These are phyloP conservation scores for Panagrolaimus sp. DNA, from an alignment of 1,140 invertebrate species.

Conservation along the genomic window DNA sequence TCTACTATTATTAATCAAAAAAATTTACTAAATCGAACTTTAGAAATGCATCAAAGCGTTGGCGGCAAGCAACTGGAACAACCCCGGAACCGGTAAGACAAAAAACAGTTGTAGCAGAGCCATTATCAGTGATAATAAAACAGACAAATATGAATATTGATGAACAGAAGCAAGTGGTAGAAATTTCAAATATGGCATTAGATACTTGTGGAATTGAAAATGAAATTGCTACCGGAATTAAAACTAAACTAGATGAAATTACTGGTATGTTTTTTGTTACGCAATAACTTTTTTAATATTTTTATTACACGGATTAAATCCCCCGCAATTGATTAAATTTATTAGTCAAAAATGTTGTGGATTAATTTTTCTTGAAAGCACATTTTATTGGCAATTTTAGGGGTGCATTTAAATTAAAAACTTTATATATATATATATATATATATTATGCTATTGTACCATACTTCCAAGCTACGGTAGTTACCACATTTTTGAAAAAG, in stretches of 20 bases:
- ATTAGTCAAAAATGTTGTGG: too few relatives aligned
- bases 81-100: not conserved
- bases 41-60: slow-evolving; percentile 12
- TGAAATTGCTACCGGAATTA: slow-evolving; percentile 14
- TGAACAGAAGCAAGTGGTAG: slow-evolving; percentile 12
- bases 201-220: slow-evolving; percentile 12
- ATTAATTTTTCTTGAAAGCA: too few relatives aligned
- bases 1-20: too few relatives aligned
- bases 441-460: too few relatives aligned
- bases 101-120: not conserved
- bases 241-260: slow-evolving; percentile 13
- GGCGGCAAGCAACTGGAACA: not conserved
- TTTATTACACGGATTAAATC: too few relatives aligned
- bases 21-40: too few relatives aligned
- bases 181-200: slow-evolving; percentile 14
- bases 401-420: too few relatives aligned
- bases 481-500: not conserved
- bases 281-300: too few relatives aligned
- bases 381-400: too few relatives aligned
- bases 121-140: slow-evolving; percentile 6
- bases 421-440: too few relatives aligned
- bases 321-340: too few relatives aligned
- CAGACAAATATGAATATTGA: slow-evolving; percentile 10
- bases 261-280: slow-evolving; percentile 5
- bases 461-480: too few relatives aligned